Base-by-base conservation (phyloP, 2,113 vertebrate species). In the Oostethus manadensis region DNA sequence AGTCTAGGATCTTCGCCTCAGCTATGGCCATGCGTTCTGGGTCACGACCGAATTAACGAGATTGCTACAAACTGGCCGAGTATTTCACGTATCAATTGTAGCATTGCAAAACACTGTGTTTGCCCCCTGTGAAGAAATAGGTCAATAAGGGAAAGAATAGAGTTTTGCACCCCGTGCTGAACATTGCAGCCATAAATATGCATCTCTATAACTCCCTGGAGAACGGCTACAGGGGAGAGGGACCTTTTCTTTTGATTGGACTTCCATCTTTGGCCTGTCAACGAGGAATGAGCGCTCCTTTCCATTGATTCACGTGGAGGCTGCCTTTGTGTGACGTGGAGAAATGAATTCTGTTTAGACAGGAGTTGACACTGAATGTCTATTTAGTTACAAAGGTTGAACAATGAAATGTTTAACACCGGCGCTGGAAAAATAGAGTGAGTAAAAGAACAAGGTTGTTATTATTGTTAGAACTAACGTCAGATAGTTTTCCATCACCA, bases 201-300 rank as follows among this genome's bases (percentile, higher is more conserved):
- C 26, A 38, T 54, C 22, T 18, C 8, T 42, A 35, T 49, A 62
- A 44, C 61, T 20, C 58, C 73, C 60, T 47, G 14, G 10, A 15
- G 21, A 50, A 50, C 15, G 4, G 16, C 44, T 48, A 20, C 71
- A 57, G 67, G 68, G 51, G n/a, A 68, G 56, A 56, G 21, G 29
- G 66, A 33, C 29, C 29, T 33, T 33, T 33, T 64, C 64, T 71
- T 58, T 51, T 56, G 58, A 57, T 44, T 64, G 23, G 42, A 54
- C 56, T 38, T 29, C 10, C 54, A 58, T 76, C 67, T 71, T 72
- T 59, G 40, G 61, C 68, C 53, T 68, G 75, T 80, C 70, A 82
- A 79, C 64, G 58, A 7, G 20, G 40, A 44, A 62, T 47, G 20
- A 51, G 3, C 6, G 10, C 17, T 53, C 50, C 57, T 51, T 54